A percentile compares a stretch with the other conserved stretches of the same genome.
Evolutionary conservation across 2,888 invertebrate species (phyloP).

Genomic region (Drosophila dives): DNA sequence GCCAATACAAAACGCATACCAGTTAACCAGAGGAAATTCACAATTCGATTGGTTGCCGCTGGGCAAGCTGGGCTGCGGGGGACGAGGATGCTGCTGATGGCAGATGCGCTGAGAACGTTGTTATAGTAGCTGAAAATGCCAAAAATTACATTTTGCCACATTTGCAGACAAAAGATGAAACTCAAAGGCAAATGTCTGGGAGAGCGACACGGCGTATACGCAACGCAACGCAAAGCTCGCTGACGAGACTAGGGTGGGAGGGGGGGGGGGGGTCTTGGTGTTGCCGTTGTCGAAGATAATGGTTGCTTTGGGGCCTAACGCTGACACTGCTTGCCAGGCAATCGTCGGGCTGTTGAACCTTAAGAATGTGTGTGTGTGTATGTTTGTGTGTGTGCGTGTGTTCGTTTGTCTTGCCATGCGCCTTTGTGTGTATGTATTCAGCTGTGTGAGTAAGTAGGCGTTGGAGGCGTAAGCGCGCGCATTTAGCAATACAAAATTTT

Average conservation of each 20-base stretch:
- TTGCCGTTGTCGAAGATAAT: conserved; percentile 76
- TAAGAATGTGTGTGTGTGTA: conserved; percentile 59
- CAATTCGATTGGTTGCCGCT: conserved; percentile 24
- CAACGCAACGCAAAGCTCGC: conserved; percentile 50
- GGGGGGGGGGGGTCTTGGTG: conserved; percentile 43
- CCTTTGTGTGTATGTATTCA: conserved; percentile 22
- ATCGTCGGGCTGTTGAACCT: conserved; percentile 77
- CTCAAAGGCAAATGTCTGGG: conserved; percentile 37
- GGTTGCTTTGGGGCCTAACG: conserved; percentile 69
- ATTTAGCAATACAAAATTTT: conserved; percentile 71
- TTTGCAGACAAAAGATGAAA: conserved; percentile 72
- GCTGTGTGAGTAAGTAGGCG: conserved; percentile 26
- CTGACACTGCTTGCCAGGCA: conserved; percentile 59
- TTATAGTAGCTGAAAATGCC: conserved; percentile 66
- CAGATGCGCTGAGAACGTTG: conserved; percentile 43
- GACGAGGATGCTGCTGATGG: conserved; percentile 10
- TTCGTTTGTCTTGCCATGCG: conserved; percentile 51
- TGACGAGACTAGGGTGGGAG: conserved; percentile 28
- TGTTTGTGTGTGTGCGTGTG: conserved; percentile 20
- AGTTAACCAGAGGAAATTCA: conserved; percentile 36
- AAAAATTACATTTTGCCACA: conserved; percentile 81
- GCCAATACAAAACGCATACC: conserved; percentile 35
- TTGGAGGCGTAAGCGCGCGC: conserved; percentile 70
- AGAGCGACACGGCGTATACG: conserved; percentile 61
- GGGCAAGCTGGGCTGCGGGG: conserved; percentile 12